Base-by-base conservation (phyloP, 2,888 invertebrate genomes). In the Euplagia quadripunctaria region DNA sequence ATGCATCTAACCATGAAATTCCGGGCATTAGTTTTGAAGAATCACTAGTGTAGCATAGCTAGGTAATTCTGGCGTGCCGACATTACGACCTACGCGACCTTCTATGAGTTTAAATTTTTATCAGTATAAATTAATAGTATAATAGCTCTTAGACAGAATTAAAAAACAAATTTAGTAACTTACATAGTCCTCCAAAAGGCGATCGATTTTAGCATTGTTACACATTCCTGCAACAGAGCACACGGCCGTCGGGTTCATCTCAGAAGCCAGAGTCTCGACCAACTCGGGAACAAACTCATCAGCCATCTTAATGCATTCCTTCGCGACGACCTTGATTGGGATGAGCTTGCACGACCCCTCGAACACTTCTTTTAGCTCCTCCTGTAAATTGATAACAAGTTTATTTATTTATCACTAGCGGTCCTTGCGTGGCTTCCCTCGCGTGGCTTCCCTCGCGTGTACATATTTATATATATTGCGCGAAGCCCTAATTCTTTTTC, bases 191-290 rank as follows among this genome's bases (percentile, higher is more conserved):
- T 93, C 94, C 17, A 98, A 90, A 81, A 98, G 88, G 70, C 96
- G 91, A 87, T 98, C 98, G 71, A 98, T 97, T 75, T 94, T 95
- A 8, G 95, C 97, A 86, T 97, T 98, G 90, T 99, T 98, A 86
- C 99, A 99, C 9, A 99, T 96, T 0, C 98, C 98, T 70, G 98
- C 98, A 16, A 98, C 98, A 0, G 98, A 97, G 91, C 98, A 99
- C 55, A 99, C 98, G 55, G 97, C 97, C 89, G 98, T 97, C 0
- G 99, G 98, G 94, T 99, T 98, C 99, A 99, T 99, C 93, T 99
- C 96, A 0, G 99, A 99, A 1, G 98, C 97, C 66, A 99, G 92
- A 0, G 98, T 98, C 89, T 99, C 99, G 51, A 99, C 97, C 73
- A 99, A 91, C 88, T 99, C 98, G 0, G 98, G 98, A 69, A 98